phyloP scores from a whole-genome alignment of 2,113 vertebrate genomes.

The Leiothrix lutea region DNA sequence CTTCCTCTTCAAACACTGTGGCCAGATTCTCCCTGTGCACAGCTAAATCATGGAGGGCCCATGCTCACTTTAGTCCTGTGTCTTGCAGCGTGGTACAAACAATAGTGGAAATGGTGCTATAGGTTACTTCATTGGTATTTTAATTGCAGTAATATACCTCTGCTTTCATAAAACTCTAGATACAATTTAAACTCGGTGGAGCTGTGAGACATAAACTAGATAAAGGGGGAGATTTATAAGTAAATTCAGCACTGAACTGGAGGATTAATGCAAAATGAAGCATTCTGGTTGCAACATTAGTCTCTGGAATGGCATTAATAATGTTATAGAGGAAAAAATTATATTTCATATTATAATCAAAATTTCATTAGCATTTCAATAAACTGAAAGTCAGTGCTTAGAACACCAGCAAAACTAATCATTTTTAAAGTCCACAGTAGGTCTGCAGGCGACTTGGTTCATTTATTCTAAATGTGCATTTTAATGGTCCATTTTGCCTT shows the following conservation, averaged over 20 bases:
- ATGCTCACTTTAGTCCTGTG: background rate
- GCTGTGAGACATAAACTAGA: background rate
- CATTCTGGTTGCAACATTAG: background rate
- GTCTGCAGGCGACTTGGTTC: background rate
- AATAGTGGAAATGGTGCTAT: background rate
- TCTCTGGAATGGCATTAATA: slow-evolving; percentile 17
- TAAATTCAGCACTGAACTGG: background rate
- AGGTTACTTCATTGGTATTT: slow-evolving; percentile 3
- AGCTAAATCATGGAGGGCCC: background rate
- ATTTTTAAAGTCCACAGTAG: background rate
- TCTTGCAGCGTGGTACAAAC: background rate
- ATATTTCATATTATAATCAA: slow-evolving; percentile 24
- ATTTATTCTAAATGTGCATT: background rate
- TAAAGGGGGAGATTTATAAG: slow-evolving; percentile 1
- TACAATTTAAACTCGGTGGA: background rate
- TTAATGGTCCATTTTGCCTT: background rate
- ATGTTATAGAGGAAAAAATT: background rate
- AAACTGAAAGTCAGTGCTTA: slow-evolving; percentile 7
- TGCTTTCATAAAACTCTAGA: slow-evolving; percentile 4
- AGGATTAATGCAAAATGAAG: background rate
- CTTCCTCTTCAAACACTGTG: background rate
- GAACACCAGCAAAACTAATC: background rate
- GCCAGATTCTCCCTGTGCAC: background rate
- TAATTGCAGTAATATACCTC: slow-evolving; percentile 1
- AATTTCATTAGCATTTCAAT: slow-evolving; percentile 47